Percentiles rank a stretch among this genome's conserved stretches.
Conservation (phyloP, 2,113 vertebrate genomes). For the Hucho hucho region DNA sequence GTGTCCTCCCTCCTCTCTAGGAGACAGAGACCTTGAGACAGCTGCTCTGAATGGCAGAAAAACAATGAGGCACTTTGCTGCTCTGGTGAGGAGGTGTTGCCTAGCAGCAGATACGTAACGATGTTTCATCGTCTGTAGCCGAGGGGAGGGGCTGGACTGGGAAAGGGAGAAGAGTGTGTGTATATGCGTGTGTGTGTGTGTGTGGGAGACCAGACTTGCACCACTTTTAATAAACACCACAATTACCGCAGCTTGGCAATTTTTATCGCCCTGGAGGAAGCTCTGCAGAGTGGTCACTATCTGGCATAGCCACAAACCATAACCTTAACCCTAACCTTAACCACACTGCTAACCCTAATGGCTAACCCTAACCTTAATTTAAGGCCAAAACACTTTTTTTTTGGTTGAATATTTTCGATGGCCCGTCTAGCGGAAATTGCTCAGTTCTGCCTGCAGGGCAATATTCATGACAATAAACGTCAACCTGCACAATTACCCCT, state of each 20-base stretch:
- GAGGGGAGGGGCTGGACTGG: background rate
- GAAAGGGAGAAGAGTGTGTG: background rate
- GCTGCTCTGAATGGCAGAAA: constrained; percentile 61
- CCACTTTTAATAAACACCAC: constrained; percentile 53
- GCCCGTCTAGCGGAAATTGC: no score
- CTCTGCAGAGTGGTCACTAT: no score
- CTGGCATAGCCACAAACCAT: no score
- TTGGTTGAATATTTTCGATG: no score
- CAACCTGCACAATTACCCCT: background rate
- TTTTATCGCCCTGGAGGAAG: no score
- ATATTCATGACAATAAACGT: no score
- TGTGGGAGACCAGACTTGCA: constrained; percentile 15
- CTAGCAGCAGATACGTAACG: constrained; percentile 63
- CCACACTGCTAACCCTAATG: no score
- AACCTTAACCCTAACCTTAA: no score
- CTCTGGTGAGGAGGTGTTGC: constrained; percentile 64
- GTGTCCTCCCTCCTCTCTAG: constrained; percentile 32
- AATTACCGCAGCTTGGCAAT: background rate
- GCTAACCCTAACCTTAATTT: no score
- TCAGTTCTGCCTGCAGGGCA: no score
- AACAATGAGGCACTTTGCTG: constrained; percentile 61
- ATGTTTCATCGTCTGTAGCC: constrained; percentile 13
- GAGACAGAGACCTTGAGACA: constrained; percentile 62
- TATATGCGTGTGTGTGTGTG: background rate
- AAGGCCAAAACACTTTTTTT: no score